Conservation (phyloP, 2,888 invertebrate genomes). For the Cantharis rustica region DNA sequence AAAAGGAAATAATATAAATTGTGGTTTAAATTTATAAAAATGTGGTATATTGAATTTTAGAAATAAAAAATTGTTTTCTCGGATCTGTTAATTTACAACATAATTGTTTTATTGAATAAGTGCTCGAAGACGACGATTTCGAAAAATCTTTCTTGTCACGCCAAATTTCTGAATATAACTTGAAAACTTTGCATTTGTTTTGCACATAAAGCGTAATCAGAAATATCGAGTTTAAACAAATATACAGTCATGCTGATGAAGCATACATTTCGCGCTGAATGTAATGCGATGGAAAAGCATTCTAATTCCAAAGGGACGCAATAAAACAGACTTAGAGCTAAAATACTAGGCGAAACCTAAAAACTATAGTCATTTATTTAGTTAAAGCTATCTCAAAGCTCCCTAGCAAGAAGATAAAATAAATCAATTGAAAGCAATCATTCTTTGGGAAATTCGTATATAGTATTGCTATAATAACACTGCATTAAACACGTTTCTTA, state of each 20-base stretch:
- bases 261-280: slow-evolving; percentile 14
- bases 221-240: slow-evolving; percentile 20
- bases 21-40: neutral
- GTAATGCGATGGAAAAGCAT: slow-evolving; percentile 5
- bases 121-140: neutral
- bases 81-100: neutral
- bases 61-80: neutral
- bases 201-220: slow-evolving; percentile 27
- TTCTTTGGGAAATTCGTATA: slow-evolving; percentile 15
- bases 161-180: neutral
- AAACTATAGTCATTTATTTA: slow-evolving; percentile 23
- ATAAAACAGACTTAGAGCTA: slow-evolving; percentile 15
- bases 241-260: slow-evolving; percentile 21
- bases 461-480: slow-evolving; percentile 16
- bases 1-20: neutral
- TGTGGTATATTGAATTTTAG: neutral
- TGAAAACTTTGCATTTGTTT: slow-evolving; percentile 21
- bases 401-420: slow-evolving; percentile 10
- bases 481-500: slow-evolving; percentile 28
- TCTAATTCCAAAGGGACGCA: slow-evolving; percentile 17
- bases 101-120: neutral
- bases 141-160: neutral
- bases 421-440: slow-evolving; percentile 22
- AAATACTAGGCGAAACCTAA: slow-evolving; percentile 13
- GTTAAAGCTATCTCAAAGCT: slow-evolving; percentile 19